These are phyloP conservation scores for Reticulitermes speratus DNA, from an alignment of 1,140 invertebrate species.

Conservation along the genomic window DNA sequence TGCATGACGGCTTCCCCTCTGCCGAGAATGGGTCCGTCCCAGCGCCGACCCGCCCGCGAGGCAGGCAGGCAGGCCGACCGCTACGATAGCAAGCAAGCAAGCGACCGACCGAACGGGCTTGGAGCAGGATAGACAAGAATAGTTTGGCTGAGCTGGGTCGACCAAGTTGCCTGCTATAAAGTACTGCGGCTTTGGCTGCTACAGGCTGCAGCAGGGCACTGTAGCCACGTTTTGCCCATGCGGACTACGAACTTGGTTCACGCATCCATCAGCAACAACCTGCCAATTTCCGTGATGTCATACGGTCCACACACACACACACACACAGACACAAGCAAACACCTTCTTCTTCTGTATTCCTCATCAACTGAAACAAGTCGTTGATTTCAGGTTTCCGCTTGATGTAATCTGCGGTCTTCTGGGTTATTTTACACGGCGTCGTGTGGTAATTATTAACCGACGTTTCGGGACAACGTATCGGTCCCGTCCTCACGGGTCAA, in stretches of 20 bases:
- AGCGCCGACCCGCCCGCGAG: background rate
- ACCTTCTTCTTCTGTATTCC: background rate
- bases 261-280: background rate
- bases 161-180: background rate
- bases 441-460: too few species aligned
- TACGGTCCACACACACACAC: background rate
- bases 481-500: too few species aligned
- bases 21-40: background rate
- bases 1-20: background rate
- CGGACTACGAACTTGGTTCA: background rate
- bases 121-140: background rate
- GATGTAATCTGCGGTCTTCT: too few species aligned
- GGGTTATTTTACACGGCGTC: too few species aligned
- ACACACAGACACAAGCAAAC: too few species aligned
- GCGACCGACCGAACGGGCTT: background rate
- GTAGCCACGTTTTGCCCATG: background rate
- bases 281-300: background rate
- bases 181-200: constrained; percentile 5
- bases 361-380: background rate
- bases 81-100: constrained; percentile 9
- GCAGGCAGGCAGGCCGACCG: background rate
- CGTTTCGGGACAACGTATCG: too few species aligned
- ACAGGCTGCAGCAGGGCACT: background rate
- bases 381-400: too few species aligned
- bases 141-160: background rate